Evolutionary conservation across 2,797 vertebrate species (phyloP).

Genomic region (Silurus lanzhouensis): DNA sequence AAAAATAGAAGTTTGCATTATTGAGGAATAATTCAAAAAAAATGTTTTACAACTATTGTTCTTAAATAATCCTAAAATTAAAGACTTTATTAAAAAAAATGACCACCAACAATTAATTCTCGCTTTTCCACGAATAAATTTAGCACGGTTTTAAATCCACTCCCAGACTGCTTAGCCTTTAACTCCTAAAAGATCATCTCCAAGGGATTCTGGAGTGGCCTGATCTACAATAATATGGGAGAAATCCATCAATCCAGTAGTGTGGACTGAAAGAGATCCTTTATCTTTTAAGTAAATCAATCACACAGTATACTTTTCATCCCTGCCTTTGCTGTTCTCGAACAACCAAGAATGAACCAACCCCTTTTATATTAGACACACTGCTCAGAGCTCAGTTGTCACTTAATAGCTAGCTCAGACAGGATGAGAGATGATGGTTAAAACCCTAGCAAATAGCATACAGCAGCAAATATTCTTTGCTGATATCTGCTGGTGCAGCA

Average conservation of each 20-base stretch:
- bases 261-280: not conserved
- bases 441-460: not conserved
- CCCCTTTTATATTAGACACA: not conserved
- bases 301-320: not conserved
- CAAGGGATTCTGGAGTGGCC: not conserved
- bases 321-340: not conserved
- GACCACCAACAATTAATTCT: constrained; percentile 1
- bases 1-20: not conserved
- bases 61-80: not conserved
- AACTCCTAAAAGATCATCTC: not conserved
- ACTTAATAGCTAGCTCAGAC: not conserved
- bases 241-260: not conserved
- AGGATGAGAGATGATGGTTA: not conserved
- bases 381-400: not conserved
- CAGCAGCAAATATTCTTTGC: too few relatives aligned
- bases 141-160: not conserved
- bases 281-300: not conserved
- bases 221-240: not conserved
- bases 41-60: too few relatives aligned
- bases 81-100: not conserved
- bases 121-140: not conserved
- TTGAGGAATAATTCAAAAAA: not conserved
- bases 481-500: too few relatives aligned
- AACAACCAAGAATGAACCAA: not conserved
- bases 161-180: not conserved